A percentile compares a stretch with the other conserved stretches of the same genome.
Conservation (phyloP, 2,797 vertebrate species). For the Coranthus polyacanthus region DNA sequence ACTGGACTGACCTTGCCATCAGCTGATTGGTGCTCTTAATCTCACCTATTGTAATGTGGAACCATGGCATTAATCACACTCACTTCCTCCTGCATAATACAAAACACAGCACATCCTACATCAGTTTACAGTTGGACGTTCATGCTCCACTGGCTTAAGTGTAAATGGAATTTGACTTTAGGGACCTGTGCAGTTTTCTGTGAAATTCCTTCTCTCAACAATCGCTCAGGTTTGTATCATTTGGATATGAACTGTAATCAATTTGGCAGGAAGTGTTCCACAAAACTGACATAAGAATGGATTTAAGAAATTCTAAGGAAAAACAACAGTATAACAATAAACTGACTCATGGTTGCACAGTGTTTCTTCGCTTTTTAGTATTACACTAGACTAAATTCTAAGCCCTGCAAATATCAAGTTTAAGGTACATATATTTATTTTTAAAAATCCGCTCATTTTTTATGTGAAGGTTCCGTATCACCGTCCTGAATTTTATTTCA, state of each 20-base stretch:
- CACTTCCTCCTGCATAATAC: conserved; percentile 3
- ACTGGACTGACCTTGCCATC: background rate
- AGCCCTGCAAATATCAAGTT: no score
- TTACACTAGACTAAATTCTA: no score
- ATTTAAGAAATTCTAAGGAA: no score
- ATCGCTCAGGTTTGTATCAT: conserved; percentile 18
- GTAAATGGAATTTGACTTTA: conserved; percentile 21
- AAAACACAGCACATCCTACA: background rate
- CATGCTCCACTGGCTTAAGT: conserved; percentile 6
- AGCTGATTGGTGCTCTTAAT: background rate
- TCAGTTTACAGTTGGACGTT: conserved; percentile 7
- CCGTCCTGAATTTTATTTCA: conserved; percentile 46
- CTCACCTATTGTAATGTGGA: background rate
- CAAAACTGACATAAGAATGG: conserved; percentile 12
- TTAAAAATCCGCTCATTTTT: background rate
- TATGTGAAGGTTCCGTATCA: background rate
- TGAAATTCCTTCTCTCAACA: conserved; percentile 7
- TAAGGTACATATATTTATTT: no score
- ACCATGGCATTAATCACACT: background rate
- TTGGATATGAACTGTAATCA: conserved; percentile 30
- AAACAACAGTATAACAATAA: conserved; percentile 10
- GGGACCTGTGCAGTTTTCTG: background rate
- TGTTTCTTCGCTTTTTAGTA: background rate
- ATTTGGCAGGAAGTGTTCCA: conserved; percentile 17
- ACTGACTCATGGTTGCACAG: background rate